Evolutionary conservation across 2,888 invertebrate species (phyloP), one percentile per base, ranked within the genome.

Genomic region (Thymelicus lineola): DNA sequence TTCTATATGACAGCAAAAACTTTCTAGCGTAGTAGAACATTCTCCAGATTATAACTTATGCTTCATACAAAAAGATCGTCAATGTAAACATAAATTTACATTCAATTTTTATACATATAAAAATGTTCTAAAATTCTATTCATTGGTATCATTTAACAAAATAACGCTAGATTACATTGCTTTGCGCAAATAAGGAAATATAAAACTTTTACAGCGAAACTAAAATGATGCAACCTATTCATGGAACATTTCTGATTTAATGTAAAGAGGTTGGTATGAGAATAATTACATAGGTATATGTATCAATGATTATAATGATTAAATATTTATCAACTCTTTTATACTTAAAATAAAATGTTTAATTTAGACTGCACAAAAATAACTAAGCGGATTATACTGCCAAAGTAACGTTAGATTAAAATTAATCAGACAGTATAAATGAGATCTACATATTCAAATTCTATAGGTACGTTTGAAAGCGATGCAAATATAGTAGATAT

Each of bases 1-100:
- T 77, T 76, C 71, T 73, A 76, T 75, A 78, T 80, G 81, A 79
- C 80, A 80, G 75, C 74, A 74, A 81, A 80, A 84, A 85, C 78
- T 75, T 77, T 62, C 17, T 36, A 46, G 46, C 61, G 17, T 45
- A 9, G 17, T 57, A 62, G 68, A 68, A 55, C 68, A 68, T 62
- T 68, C 62, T 68, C 28, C 12, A 7, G 10, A 28, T 9, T 55
- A 28, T n/a, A 28, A 35, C 55, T 12, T 12, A 36, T 36, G 57
- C 9, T 7, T 36, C 28, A 36, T 57, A 57, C n/a, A 57, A 57
- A 57, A 36, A 36, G n/a, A 57, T n/a, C 12, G 15, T 0, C 7
- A 57, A 48, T 48, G 48, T 48, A 62, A 48, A 65, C 15, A 45
- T 17, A 48, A 35, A 42, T 42, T 46, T 15, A 50, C 10, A 35